Conservation (phyloP, 2,113 vertebrate species). For the Limnothrissa miodon region DNA sequence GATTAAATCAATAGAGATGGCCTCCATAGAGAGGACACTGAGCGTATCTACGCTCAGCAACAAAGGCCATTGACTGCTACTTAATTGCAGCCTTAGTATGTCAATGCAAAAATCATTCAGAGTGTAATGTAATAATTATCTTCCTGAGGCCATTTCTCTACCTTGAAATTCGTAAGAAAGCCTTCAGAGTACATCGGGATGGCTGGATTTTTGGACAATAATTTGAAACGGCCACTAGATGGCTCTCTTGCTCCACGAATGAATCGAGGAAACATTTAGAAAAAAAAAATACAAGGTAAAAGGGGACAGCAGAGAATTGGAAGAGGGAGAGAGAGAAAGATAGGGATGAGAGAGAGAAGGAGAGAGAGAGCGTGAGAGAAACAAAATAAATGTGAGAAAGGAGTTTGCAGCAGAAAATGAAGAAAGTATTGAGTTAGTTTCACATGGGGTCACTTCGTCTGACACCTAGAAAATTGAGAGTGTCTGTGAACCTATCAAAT, state of each 20-base stretch:
- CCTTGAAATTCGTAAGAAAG: background rate
- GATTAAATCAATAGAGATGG: background rate
- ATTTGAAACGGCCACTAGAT: slow-evolving; percentile 61
- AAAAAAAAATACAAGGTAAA: background rate
- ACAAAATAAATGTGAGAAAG: slow-evolving; percentile 53
- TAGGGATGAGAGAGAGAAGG: slow-evolving; percentile 45
- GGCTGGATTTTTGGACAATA: background rate
- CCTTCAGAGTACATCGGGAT: background rate
- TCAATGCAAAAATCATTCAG: background rate
- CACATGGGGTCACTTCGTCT: slow-evolving; percentile 71
- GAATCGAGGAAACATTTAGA: slow-evolving; percentile 38
- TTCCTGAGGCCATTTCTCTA: background rate
- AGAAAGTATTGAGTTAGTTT: slow-evolving; percentile 72
- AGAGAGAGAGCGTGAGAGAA: slow-evolving; percentile 41
- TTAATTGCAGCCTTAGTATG: background rate
- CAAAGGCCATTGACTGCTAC: background rate
- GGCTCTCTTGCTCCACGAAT: slow-evolving; percentile 75
- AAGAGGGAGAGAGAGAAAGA: slow-evolving; percentile 39
- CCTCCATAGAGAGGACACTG: background rate
- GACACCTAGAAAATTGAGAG: slow-evolving; percentile 71
- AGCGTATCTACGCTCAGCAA: background rate
- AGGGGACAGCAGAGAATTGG: background rate
- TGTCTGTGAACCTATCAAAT: slow-evolving; percentile 63
- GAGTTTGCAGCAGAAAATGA: slow-evolving; percentile 61
- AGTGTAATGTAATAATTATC: background rate